A percentile compares a stretch with the other conserved stretches of the same genome.
These are phyloP conservation scores for Falco rusticolus DNA, from an alignment of 2,797 vertebrate species.

Conservation along the genomic window DNA sequence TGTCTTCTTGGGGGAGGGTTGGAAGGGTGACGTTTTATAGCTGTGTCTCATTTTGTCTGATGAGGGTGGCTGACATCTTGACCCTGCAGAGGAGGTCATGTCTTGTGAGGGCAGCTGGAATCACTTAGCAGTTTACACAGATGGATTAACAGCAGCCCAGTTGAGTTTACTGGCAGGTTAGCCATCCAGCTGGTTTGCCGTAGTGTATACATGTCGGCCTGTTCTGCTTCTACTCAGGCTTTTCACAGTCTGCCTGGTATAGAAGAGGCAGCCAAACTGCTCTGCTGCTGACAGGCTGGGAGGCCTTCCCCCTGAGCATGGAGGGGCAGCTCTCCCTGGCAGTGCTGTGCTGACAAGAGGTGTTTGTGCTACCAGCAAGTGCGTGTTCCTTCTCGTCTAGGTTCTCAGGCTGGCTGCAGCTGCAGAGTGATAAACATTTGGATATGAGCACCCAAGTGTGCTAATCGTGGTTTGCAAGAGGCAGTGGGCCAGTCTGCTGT, in stretches of 20 bases:
- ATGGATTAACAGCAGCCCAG: not conserved
- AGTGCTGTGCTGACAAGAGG: not conserved
- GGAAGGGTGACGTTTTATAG: not conserved
- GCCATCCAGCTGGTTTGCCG: not conserved
- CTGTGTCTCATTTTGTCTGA: not conserved
- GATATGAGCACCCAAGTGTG: not conserved
- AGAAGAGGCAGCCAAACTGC: not conserved
- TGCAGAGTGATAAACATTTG: not conserved
- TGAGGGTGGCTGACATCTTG: not conserved
- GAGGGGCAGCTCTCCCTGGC: not conserved
- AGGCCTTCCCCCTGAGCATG: fast-evolving
- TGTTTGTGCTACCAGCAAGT: not conserved
- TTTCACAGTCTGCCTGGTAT: not conserved
- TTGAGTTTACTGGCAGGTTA: not conserved
- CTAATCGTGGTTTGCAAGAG: not conserved
- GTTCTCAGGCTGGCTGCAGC: not conserved
- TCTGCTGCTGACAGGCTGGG: not conserved
- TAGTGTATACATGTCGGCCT: not conserved
- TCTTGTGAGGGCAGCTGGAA: not conserved
- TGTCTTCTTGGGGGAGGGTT: not conserved
- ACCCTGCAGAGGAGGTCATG: not conserved
- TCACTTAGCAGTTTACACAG: not conserved
- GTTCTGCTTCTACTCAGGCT: not conserved
- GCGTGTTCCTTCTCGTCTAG: not conserved
- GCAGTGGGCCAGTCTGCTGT: not conserved